Base-by-base conservation (phyloP, 2,888 invertebrate genomes). In the Caradrina clavipalpis region DNA sequence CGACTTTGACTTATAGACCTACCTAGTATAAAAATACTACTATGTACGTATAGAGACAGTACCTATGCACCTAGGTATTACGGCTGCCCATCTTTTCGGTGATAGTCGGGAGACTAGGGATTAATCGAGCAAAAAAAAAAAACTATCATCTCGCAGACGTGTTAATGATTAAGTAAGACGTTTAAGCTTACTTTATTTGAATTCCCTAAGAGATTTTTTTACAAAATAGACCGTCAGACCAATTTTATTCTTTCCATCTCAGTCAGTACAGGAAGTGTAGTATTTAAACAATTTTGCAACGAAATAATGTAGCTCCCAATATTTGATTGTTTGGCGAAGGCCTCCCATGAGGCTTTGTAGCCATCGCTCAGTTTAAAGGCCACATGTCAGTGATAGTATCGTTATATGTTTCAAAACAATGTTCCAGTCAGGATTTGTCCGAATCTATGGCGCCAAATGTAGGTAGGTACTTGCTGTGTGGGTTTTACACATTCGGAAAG, bases 331-430 rank as follows among this genome's bases (percentile, higher is more conserved):
- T 42, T 35, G 4, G 13, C 8, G 49, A 42, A 76, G 72, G 57
- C 39, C 47, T 76, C 69, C 56, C 35, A 74, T 73, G 73, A 47
- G 49, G 31, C 31, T 50, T 22, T 31, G 49, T 17, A 26, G 7
- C 31, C 56, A 76, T 54, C 47, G 17, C n/a, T 70, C 54, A 42
- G 47, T 69, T 72, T 42, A 42, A 69, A 71, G 77, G 71, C 47
- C 47, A 76, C n/a, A 76, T 71, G 21, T 1, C 11, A 47, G 6
- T 49, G 56, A 76, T 76, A 56, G 17, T 21, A 50, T 31, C 54
- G 13, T 31, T 50, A 19, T 39, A 26, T 11, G 45, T 4, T 35
- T 10, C 35, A n/a, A 26, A 56, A 71, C 69, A 56, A 71, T 69
- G 10, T 39, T 19, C 17, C 45, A 35, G 11, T 8, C 45, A 51